Conservation (phyloP, 2,888 invertebrate genomes). For the Standfussiana lucernea region DNA sequence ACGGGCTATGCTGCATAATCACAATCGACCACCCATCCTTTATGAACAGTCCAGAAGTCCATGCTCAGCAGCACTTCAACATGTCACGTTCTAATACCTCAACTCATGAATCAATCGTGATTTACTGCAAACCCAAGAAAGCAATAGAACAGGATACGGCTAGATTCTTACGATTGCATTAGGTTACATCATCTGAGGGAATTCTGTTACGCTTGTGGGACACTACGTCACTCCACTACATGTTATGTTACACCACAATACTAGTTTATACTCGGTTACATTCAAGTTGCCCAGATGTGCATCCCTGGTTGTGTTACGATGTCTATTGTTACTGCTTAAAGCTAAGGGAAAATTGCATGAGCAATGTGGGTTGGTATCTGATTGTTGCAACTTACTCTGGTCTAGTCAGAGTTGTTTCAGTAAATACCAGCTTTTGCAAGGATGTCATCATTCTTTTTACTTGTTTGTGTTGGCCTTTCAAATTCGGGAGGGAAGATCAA, state of each 20-base stretch:
- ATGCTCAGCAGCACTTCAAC: constrained; percentile 3
- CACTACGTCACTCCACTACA: constrained; percentile 41
- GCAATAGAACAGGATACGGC: constrained; percentile 50
- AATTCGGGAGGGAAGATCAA: not conserved
- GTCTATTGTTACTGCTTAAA: constrained; percentile 39
- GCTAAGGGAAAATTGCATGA: constrained; percentile 19
- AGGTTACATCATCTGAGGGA: constrained; percentile 59
- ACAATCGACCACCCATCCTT: not conserved
- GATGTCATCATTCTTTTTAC: not conserved
- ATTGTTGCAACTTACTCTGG: constrained; percentile 23
- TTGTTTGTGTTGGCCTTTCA: not conserved
- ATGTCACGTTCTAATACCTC: constrained; percentile 25
- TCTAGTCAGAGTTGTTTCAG: not conserved
- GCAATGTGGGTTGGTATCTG: not conserved
- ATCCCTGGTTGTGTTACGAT: constrained; percentile 31
- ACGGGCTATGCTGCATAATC: not conserved
- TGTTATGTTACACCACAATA: constrained; percentile 55
- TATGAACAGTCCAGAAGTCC: not conserved
- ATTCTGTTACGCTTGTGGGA: constrained; percentile 58
- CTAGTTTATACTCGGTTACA: constrained; percentile 42
- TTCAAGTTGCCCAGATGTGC: constrained; percentile 26
- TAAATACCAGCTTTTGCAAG: not conserved
- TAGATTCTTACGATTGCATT: constrained; percentile 58
- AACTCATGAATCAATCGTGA: constrained; percentile 33
- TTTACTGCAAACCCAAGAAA: constrained; percentile 51